phyloP scores from a whole-genome alignment of 1,140 invertebrate species.

The Bombyx mandarina region DNA sequence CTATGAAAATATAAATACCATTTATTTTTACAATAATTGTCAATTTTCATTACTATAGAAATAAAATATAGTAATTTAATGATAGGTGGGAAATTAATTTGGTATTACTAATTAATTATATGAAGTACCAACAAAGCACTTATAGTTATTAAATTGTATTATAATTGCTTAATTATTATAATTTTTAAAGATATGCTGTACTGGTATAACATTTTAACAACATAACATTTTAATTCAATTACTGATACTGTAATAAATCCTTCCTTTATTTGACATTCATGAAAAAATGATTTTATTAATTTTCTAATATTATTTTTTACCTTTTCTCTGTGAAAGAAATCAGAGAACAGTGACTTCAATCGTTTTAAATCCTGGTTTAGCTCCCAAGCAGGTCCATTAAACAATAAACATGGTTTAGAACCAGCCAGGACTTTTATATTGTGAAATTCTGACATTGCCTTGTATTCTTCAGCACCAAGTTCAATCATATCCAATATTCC shows the following conservation, averaged over 20 bases:
- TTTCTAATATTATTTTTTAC: conserved; percentile 24
- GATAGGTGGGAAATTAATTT: not conserved
- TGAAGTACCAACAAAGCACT: not conserved
- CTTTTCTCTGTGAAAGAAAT: conserved; percentile 93
- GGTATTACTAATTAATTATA: not conserved
- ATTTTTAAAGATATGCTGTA: too few species aligned
- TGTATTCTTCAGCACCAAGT: conserved; percentile 89
- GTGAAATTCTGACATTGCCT: conserved; percentile 84
- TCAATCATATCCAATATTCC: conserved; percentile 97
- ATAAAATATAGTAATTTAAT: conserved; percentile 3
- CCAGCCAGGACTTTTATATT: conserved; percentile 84
- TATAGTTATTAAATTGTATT: not conserved
- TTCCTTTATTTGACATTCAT: too few species aligned
- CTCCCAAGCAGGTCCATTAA: conserved; percentile 95
- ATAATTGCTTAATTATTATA: not conserved
- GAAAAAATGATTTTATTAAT: too few species aligned
- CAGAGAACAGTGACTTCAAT: conserved; percentile 90
- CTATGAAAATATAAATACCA: conserved; percentile 27
- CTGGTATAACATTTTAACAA: too few species aligned
- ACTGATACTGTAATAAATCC: too few species aligned
- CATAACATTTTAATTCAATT: too few species aligned
- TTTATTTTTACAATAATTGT: not conserved
- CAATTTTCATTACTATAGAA: conserved; percentile 1
- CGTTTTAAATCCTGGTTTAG: conserved; percentile 83
- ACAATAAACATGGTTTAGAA: conserved; percentile 92